These are phyloP conservation scores for Thumatha senex DNA, from an alignment of 2,888 invertebrate genomes.

Conservation along the genomic window DNA sequence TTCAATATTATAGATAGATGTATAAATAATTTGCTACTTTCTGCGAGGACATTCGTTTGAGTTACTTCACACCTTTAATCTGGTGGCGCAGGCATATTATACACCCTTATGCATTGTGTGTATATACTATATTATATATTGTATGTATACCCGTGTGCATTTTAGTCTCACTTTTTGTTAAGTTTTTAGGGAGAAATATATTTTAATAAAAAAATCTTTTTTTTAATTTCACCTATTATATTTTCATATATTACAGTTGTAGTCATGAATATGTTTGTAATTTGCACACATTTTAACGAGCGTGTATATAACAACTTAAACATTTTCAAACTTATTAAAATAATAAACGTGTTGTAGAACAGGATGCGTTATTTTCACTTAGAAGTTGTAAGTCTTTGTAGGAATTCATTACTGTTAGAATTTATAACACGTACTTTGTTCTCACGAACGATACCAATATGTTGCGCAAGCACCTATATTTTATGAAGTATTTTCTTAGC, in stretches of 20 bases:
- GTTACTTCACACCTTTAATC: not conserved
- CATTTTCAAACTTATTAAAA: constrained; percentile 19
- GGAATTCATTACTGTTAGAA: constrained; percentile 58
- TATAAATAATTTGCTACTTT: not conserved
- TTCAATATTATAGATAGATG: constrained; percentile 3
- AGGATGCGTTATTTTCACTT: constrained; percentile 47
- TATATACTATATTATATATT: too few species aligned
- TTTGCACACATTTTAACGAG: too few species aligned
- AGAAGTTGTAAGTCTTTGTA: constrained; percentile 40
- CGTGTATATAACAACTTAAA: too few species aligned
- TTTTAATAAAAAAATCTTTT: too few species aligned
- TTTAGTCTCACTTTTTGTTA: too few species aligned
- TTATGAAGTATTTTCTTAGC: constrained; percentile 40
- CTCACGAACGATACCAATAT: constrained; percentile 56
- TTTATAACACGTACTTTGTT: constrained; percentile 74
- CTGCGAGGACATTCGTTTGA: not conserved
- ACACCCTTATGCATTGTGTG: too few species aligned
- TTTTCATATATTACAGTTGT: too few species aligned
- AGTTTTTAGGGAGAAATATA: too few species aligned
- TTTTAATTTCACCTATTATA: too few species aligned
- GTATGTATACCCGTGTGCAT: too few species aligned
- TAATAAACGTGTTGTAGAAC: constrained; percentile 26
- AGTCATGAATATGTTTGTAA: too few species aligned
- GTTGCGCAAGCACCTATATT: constrained; percentile 50
- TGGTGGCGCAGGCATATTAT: not conserved